Base-by-base conservation (phyloP, 2,797 vertebrate species). In the Pangasius krempfi region DNA sequence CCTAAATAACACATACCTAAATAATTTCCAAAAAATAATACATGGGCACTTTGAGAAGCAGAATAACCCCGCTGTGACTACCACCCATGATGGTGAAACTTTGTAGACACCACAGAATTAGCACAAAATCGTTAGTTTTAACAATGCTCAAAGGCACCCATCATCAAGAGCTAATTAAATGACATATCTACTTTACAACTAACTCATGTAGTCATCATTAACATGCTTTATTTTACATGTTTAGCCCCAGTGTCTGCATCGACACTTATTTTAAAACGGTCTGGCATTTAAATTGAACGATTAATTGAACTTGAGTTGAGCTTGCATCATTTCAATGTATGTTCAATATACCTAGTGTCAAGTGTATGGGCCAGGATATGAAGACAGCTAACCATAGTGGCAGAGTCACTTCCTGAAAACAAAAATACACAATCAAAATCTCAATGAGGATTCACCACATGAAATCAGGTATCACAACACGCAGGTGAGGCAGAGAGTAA, bases 351-450 rank as follows among this genome's bases (percentile, higher is more conserved):
- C 99, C 98, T 97, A 89, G 98, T 99, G 93, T 99, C 99, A 89
- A 99, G 96, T 2, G 98, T 99, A 92, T 99, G 99, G 85, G 99
- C 99, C 95, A 99, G 95, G 92, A 99, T 99, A 88, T 99, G 99
- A 89, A 99, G 96, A 94, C 98, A 99, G 97, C 97, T 99, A 93
- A 99, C 99, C 96, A 99, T 99, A 76, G 98, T 98, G 73, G 97
- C 93, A 87, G 98, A 97, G 93, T 99, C 98, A 44, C 97, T 99
- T 84, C 99, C 99, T 99, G 89, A 86, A 60, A 87, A 68, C 30
- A 83, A 6, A 86, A 76, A 79, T 56, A 66, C 52, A 60, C 2
- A 47, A 86, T 16, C 16, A 33, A 54, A n/a, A 27, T 47, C 16
- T 30, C 82, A 70, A 22, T 14, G 2, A 80, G 52, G 30, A 72